Evolutionary conservation across 2,888 invertebrate species (phyloP), one percentile per base, ranked within the genome.

Genomic region (Acanthosepion lycidas): DNA sequence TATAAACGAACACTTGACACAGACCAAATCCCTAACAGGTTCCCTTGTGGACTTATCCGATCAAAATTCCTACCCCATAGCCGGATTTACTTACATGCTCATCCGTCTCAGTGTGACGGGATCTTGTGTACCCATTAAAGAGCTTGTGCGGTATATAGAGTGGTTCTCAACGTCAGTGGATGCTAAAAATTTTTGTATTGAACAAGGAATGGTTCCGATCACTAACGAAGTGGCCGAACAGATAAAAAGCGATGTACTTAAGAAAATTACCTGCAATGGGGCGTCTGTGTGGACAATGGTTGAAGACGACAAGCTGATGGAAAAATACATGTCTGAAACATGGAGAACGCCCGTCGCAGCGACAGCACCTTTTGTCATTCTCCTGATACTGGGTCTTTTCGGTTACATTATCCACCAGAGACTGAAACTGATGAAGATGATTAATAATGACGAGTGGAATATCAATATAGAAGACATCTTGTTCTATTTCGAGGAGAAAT

Each of bases 31-130:
- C 9, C n/a, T 94, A 15, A 59, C 91, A 1, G 94, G 94, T 2
- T 94, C 95, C 42, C 95, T 97, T 15, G 95, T 95, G 6, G 96
- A 96, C 94, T 94, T 95, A 8, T 95, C 51, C 1, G 95, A 95
- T 6, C 94, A 94, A 20, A 53, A 94, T 33, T 95, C 96, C 9
- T 97, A 97, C 93, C 97, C 97, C 0, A 96, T 97, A 0, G 96
- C 96, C 9, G 96, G 96, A 9, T 97, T 96, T 95, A 96, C 97
- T 0, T 97, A 97, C 95, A 95, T 97, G 94, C 95, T 97, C 78
- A 95, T 97, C 1, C 95, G 95, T 33, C 95, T 95, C 94, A 95
- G 95, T 6, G 92, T 91, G 33, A 96, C 95, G 95, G 92, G 42
- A 20, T 95, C 96, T 93, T 97, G 97, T 95, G 95, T 95, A 2